Conservation (phyloP, 2,113 vertebrate genomes). For the Rhinolophus sinicus region DNA sequence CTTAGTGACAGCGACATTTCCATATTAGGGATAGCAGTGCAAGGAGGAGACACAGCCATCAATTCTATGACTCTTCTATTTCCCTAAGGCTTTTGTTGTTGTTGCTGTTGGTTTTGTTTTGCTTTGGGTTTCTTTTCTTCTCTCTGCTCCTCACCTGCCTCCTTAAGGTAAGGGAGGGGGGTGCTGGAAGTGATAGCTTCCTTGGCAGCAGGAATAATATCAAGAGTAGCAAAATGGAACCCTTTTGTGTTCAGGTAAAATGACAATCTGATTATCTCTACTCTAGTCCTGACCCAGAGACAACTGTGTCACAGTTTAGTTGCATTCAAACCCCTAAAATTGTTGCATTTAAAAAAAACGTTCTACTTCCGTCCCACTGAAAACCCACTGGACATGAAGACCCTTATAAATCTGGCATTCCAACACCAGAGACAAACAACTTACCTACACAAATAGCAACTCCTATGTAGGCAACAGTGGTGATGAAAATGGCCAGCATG, state of each 20-base stretch:
- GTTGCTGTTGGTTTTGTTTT: background rate
- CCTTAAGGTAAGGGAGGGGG: background rate
- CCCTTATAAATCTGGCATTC: background rate
- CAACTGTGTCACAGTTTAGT: background rate
- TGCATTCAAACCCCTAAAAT: background rate
- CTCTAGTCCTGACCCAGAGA: background rate
- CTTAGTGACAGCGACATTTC: constrained; percentile 46
- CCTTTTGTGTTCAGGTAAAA: background rate
- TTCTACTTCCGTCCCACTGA: background rate
- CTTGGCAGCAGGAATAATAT: background rate
- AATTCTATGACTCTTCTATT: background rate
- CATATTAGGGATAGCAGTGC: background rate
- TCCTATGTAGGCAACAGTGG: constrained; percentile 91
- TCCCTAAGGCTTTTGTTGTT: background rate
- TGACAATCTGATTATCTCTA: background rate
- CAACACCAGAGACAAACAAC: constrained; percentile 55
- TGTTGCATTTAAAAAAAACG: background rate
- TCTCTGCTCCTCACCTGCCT: background rate
- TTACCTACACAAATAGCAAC: constrained; percentile 94
- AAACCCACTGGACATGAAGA: background rate
- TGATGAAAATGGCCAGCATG: constrained; percentile 95
- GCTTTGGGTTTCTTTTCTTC: background rate
- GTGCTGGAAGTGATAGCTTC: background rate
- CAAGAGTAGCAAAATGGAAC: background rate
- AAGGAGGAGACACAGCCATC: background rate